Percentiles rank a stretch among this genome's conserved stretches.
Conservation (phyloP, 2,888 invertebrate species). For the Bruchidius siliquastri region DNA sequence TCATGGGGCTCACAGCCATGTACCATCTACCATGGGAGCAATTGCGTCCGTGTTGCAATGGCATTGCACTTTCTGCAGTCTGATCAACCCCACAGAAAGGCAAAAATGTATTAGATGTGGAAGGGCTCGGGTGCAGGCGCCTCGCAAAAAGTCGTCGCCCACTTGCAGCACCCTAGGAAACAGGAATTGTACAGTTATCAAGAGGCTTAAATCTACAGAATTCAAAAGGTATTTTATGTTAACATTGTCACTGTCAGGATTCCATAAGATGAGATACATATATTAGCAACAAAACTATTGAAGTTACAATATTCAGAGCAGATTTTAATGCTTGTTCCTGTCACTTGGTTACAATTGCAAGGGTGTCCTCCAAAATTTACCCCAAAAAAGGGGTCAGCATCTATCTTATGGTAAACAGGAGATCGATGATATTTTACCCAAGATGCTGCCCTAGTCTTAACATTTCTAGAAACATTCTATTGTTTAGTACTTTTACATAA, state of each 20-base stretch:
- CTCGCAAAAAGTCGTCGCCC: constrained; percentile 27
- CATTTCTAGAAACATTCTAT: no score
- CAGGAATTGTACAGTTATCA: constrained; percentile 43
- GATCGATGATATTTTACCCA: no score
- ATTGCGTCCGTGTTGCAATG: constrained; percentile 92
- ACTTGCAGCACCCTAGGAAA: constrained; percentile 26
- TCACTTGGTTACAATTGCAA: no score
- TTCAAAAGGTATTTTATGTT: constrained; percentile 14
- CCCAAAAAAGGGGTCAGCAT: no score
- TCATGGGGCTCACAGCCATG: constrained; percentile 38
- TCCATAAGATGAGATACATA: background rate
- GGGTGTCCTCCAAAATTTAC: no score
- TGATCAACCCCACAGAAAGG: constrained; percentile 85
- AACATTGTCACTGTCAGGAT: constrained; percentile 7
- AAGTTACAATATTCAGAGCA: no score
- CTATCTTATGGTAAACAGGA: no score
- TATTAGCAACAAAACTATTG: no score
- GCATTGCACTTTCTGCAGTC: constrained; percentile 84
- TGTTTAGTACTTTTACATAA: no score
- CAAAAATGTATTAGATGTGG: constrained; percentile 81
- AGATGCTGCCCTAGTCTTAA: no score
- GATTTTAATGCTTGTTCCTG: no score
- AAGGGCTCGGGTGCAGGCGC: constrained; percentile 38
- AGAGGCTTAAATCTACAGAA: constrained; percentile 33
- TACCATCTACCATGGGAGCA: constrained; percentile 72